Percentiles rank a stretch among this genome's conserved stretches.
Conservation (phyloP, 2,888 invertebrate species). For the Frankliniella intonsa region DNA sequence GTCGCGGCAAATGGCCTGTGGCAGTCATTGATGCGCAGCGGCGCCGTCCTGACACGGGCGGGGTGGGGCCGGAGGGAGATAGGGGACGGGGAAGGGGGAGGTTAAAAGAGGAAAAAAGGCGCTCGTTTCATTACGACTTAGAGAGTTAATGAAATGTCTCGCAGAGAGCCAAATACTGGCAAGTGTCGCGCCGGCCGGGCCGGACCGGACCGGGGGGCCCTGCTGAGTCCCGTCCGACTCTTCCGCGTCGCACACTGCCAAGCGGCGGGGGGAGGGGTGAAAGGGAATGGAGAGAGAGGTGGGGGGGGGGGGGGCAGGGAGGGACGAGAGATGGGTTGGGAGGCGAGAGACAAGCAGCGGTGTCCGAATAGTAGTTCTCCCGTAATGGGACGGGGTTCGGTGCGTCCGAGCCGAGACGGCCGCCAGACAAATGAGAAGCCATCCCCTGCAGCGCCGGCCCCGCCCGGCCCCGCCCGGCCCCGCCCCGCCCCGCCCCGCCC, state of each 20-base stretch:
- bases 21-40: not conserved
- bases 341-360: not conserved
- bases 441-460: not conserved
- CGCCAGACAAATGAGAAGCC: not conserved
- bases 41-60: not conserved
- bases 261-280: not conserved
- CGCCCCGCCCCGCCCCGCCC: not conserved
- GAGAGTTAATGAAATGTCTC: slow-evolving; percentile 1
- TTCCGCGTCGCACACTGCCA: not conserved
- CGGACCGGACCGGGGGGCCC: not conserved
- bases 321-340: not conserved
- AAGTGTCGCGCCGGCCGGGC: not conserved
- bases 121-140: slow-evolving; percentile 6
- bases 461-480: not conserved
- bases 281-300: not conserved
- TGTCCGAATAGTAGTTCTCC: not conserved
- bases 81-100: not conserved
- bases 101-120: not conserved
- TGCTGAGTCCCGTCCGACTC: too few species aligned
- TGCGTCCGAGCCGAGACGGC: not conserved
- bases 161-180: slow-evolving; percentile 3
- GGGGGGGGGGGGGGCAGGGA: not conserved
- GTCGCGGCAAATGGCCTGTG: not conserved
- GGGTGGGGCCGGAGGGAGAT: not conserved
- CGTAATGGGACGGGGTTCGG: not conserved